Percentiles rank a stretch among this genome's conserved stretches.
phyloP scores from a whole-genome alignment of 2,888 invertebrate genomes.

The Volucella inanis region DNA sequence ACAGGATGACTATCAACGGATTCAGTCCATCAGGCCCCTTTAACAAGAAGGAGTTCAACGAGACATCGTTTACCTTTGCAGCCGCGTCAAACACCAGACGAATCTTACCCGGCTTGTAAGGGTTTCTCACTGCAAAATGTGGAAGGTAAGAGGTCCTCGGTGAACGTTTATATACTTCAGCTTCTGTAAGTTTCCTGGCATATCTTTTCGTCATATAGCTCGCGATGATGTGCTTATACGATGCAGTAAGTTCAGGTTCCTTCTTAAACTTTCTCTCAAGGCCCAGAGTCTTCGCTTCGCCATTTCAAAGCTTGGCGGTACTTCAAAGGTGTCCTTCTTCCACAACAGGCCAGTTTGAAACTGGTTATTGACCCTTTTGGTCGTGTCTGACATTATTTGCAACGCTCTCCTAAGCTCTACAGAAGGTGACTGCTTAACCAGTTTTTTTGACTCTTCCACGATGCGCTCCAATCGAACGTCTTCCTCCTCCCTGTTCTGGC shows the following conservation, averaged over 20 bases:
- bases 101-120: not conserved
- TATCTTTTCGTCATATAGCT: no score
- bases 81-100: constrained; percentile 8
- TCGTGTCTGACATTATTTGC: not conserved
- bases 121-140: no score
- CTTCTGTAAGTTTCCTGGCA: no score
- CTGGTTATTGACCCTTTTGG: not conserved
- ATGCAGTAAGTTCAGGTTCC: no score
- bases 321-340: not conserved
- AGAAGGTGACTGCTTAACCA: not conserved
- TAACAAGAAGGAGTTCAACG: not conserved
- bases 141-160: no score
- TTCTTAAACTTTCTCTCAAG: not conserved
- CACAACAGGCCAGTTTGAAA: not conserved
- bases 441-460: not conserved
- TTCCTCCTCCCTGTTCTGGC: not conserved
- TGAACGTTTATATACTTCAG: no score
- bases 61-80: not conserved
- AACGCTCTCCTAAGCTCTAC: not conserved
- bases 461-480: not conserved
- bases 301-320: constrained; percentile 3
- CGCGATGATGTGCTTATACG: no score
- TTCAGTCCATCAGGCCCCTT: not conserved
- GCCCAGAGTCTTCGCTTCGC: not conserved
- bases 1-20: not conserved